These are phyloP conservation scores for Euphysa ruthae DNA, from an alignment of 30 jellyfish, hydroid and myxozoan genomes.

Conservation along the genomic window DNA sequence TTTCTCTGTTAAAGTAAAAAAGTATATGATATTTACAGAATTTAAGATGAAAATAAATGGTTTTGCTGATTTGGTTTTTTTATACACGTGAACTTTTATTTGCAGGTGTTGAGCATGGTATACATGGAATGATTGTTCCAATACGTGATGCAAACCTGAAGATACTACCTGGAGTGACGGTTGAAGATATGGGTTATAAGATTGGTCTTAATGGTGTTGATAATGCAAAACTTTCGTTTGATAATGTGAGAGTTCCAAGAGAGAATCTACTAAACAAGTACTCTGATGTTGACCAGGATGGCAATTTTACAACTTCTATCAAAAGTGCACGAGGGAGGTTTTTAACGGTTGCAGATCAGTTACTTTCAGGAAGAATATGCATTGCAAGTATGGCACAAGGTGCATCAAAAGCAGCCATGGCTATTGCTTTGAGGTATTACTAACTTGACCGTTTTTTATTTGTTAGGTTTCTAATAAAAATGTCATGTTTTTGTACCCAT, in stretches of 20 bases:
- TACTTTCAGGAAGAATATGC: conserved; percentile 81
- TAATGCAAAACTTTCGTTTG: conserved; percentile 75
- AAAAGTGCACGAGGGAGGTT: conserved; percentile 79
- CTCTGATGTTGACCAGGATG: conserved; percentile 70
- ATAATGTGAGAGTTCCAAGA: conserved; percentile 89
- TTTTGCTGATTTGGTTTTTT: too few species aligned
- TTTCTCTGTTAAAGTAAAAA: too few species aligned
- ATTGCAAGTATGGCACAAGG: conserved; percentile 79
- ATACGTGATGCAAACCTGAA: conserved; percentile 60
- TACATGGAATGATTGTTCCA: conserved; percentile 78
- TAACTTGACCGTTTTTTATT: not conserved
- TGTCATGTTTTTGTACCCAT: too few species aligned
- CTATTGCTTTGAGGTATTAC: conserved; percentile 72
- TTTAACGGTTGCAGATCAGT: conserved; percentile 63
- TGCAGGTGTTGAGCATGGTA: conserved; percentile 60
- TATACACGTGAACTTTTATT: too few species aligned
- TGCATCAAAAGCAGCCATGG: conserved; percentile 68
- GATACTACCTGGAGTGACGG: conserved; percentile 79
- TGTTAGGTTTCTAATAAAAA: too few species aligned
- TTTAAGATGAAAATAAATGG: too few species aligned
- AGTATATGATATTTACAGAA: too few species aligned
- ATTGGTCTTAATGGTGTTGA: conserved; percentile 90
- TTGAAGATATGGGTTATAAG: conserved; percentile 89
- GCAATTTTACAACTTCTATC: conserved; percentile 49
- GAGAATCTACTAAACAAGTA: conserved; percentile 59